Conservation (phyloP, 64 coral and sea anemone genomes). For the Pocillopora damicornis region DNA sequence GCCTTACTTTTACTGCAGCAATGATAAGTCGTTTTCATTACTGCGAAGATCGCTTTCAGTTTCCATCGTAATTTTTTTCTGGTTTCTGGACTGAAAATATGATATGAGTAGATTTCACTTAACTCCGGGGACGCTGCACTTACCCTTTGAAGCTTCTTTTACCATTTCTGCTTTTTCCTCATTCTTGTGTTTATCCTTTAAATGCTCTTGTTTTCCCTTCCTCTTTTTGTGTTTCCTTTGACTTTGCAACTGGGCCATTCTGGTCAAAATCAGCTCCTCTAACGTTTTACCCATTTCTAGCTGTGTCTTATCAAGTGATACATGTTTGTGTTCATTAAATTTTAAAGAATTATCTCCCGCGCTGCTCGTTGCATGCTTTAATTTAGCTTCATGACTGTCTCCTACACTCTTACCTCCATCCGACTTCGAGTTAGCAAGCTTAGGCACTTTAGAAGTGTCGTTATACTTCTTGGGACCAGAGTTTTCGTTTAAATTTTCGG, state of each 20-base stretch:
- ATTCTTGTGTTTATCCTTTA: background rate
- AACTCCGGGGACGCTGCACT: background rate
- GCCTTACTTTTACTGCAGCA: too few species aligned
- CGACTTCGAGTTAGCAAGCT: background rate
- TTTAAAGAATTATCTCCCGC: background rate
- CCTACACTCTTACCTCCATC: too few species aligned
- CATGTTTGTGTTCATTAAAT: background rate
- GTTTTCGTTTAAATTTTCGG: background rate
- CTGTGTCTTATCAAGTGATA: slow-evolving; percentile 11
- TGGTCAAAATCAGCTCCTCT: slow-evolving; percentile 33
- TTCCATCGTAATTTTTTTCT: too few species aligned
- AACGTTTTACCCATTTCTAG: slow-evolving; percentile 16
- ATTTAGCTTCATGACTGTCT: background rate
- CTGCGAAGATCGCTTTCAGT: too few species aligned
- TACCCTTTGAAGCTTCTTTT: background rate
- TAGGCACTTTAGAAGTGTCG: background rate
- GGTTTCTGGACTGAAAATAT: background rate
- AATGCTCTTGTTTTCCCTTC: background rate
- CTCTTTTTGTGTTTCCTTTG: background rate
- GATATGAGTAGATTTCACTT: background rate
- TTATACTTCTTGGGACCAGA: background rate
- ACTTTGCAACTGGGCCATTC: slow-evolving; percentile 16
- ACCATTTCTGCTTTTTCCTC: background rate
- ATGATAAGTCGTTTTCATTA: too few species aligned
- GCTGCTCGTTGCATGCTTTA: background rate